Percentiles rank a stretch among this genome's conserved stretches.
These are phyloP conservation scores for Larimichthys polyactis DNA, from an alignment of 2,113 vertebrate species.

Conservation along the genomic window DNA sequence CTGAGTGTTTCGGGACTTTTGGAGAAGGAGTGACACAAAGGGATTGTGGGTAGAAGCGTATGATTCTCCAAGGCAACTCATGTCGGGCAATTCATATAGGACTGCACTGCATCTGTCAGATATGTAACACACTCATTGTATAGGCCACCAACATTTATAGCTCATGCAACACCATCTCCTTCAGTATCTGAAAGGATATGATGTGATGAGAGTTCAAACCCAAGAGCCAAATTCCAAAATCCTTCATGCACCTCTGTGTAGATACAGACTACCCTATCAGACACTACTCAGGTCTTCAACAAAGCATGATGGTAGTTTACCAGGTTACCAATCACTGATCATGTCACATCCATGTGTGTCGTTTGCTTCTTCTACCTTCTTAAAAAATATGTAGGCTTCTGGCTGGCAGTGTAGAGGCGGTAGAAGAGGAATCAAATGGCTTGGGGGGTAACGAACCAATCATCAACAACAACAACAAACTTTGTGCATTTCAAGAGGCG, in stretches of 20 bases:
- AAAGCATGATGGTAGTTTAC: too few species aligned
- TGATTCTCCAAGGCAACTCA: conserved; percentile 31
- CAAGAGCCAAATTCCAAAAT: background rate
- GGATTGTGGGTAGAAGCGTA: conserved; percentile 1
- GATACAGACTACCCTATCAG: background rate
- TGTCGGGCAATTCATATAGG: background rate
- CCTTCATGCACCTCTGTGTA: conserved; percentile 6
- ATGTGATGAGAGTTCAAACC: background rate
- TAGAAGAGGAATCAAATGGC: background rate
- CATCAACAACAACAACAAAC: background rate
- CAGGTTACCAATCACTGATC: background rate
- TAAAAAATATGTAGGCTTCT: background rate
- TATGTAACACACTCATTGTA: background rate
- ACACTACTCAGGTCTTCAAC: background rate
- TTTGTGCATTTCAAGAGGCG: background rate
- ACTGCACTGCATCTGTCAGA: conserved; percentile 19
- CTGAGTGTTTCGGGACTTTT: background rate
- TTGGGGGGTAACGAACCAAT: background rate
- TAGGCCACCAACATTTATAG: background rate
- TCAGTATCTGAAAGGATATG: background rate
- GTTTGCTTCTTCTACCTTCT: background rate
- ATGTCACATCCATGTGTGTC: background rate
- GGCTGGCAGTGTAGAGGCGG: background rate
- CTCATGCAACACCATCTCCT: conserved; percentile 17
- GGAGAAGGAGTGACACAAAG: background rate